Conservation (phyloP, 2,797 vertebrate genomes). For the Kryptolebias ocellatus region DNA sequence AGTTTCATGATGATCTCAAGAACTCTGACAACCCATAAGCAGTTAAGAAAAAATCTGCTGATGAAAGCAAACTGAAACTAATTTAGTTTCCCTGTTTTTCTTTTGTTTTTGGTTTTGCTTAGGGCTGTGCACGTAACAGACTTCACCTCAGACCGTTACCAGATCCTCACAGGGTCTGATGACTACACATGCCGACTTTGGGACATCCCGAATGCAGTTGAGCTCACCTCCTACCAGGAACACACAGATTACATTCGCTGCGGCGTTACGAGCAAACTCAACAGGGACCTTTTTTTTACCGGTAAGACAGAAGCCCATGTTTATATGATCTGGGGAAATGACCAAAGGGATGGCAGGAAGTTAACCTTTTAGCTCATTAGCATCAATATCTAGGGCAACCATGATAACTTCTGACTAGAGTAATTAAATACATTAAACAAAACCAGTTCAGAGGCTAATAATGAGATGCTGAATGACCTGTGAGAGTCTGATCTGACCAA, state of each 20-base stretch:
- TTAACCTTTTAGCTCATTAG: background rate
- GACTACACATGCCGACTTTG: slow-evolving; percentile 91
- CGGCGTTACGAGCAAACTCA: slow-evolving; percentile 89
- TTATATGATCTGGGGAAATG: background rate
- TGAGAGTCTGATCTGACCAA: background rate
- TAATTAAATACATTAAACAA: background rate
- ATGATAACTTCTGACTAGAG: background rate
- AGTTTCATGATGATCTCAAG: slow-evolving; percentile 65
- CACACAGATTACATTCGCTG: slow-evolving; percentile 95
- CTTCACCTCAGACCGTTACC: slow-evolving; percentile 91
- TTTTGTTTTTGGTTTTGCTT: slow-evolving; percentile 7
- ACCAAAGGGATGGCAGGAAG: background rate
- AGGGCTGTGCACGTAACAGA: slow-evolving; percentile 92
- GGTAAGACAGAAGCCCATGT: slow-evolving; percentile 75
- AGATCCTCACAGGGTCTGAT: slow-evolving; percentile 91
- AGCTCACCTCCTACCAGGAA: slow-evolving; percentile 85
- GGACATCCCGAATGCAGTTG: slow-evolving; percentile 89
- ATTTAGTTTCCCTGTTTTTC: background rate
- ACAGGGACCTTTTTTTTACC: slow-evolving; percentile 91
- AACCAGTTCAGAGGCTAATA: background rate
- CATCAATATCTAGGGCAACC: background rate
- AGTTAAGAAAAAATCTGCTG: background rate
- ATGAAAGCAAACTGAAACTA: background rate
- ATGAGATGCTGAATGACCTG: too few species aligned
- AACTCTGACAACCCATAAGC: slow-evolving; percentile 60